phyloP scores from a whole-genome alignment of 2,797 vertebrate species.

The Chelon labrosus region DNA sequence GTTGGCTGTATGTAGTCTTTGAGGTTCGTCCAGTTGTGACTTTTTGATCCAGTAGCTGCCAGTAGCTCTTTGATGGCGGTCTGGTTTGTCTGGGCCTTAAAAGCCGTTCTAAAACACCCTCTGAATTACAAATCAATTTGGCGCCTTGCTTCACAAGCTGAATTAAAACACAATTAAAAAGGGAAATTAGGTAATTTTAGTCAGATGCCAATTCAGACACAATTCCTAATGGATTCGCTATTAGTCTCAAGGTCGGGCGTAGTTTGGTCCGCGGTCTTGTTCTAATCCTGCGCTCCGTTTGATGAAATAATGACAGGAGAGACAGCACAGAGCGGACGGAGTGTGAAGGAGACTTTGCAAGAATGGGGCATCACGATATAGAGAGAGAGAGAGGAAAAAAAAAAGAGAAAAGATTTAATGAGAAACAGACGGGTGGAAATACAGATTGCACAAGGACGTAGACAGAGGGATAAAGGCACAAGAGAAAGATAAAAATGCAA shows the following conservation, averaged over 20 bases:
- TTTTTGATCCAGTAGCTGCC: no score
- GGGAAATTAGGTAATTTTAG: slow-evolving; percentile 41
- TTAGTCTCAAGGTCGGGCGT: slow-evolving; percentile 57
- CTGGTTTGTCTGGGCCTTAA: no score
- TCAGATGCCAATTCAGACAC: slow-evolving; percentile 40
- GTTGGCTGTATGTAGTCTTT: no score
- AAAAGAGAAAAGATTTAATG: slow-evolving; percentile 29
- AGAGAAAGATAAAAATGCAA: slow-evolving; percentile 14
- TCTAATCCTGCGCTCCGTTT: slow-evolving; percentile 53
- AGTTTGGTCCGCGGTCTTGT: slow-evolving; percentile 42
- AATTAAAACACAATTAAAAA: slow-evolving; percentile 64
- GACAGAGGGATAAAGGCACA: slow-evolving; percentile 3
- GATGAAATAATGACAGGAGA: slow-evolving; percentile 44
- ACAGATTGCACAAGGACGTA: slow-evolving; percentile 10
- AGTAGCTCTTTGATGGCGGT: no score
- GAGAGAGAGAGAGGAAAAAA: background rate
- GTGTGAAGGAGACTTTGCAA: slow-evolving; percentile 37
- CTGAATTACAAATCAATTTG: slow-evolving; percentile 65
- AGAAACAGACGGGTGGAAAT: slow-evolving; percentile 11
- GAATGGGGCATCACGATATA: background rate
- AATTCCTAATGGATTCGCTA: slow-evolving; percentile 47
- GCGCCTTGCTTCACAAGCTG: slow-evolving; percentile 36
- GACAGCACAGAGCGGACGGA: slow-evolving; percentile 8
- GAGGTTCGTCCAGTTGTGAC: no score
- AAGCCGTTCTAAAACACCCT: slow-evolving; percentile 12